Conservation (phyloP, 2,888 invertebrate genomes). For the Leucophenga maculata region DNA sequence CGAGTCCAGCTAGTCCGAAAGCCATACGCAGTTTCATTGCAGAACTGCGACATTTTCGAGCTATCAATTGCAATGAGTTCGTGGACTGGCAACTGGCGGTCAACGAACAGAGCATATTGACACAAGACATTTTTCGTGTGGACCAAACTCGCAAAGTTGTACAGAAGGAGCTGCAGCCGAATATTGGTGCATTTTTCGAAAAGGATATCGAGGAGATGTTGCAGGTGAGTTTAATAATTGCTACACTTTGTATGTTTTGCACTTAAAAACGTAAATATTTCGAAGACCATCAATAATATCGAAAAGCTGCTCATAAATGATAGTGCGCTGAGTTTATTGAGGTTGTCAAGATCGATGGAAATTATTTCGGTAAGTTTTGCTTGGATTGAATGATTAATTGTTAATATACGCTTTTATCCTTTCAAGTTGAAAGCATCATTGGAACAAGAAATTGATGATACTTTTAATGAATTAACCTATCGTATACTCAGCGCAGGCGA, state of each 20-base stretch:
- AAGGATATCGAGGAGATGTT: slow-evolving; percentile 36
- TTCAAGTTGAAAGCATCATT: slow-evolving; percentile 43
- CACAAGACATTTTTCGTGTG: slow-evolving; percentile 48
- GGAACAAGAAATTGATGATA: slow-evolving; percentile 38
- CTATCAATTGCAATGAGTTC: slow-evolving; percentile 18
- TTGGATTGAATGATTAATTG: not conserved
- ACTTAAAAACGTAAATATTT: no score
- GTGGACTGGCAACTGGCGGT: slow-evolving; percentile 57
- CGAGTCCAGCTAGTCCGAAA: slow-evolving; percentile 50
- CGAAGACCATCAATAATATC: slow-evolving; percentile 39
- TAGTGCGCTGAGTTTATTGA: slow-evolving; percentile 29
- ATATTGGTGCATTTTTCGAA: slow-evolving; percentile 56
- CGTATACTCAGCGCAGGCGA: slow-evolving; percentile 41
- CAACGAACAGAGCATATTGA: slow-evolving; percentile 60
- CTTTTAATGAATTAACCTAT: slow-evolving; percentile 48
- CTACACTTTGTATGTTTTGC: no score
- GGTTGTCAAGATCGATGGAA: slow-evolving; percentile 31
- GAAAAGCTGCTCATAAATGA: slow-evolving; percentile 24
- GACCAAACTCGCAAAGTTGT: slow-evolving; percentile 53
- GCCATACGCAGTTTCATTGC: slow-evolving; percentile 53
- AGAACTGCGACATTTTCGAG: slow-evolving; percentile 46
- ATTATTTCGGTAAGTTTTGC: slow-evolving; percentile 34
- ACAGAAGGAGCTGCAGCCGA: slow-evolving; percentile 28
- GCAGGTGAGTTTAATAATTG: not conserved
- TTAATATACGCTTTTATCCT: not conserved